phyloP scores from a whole-genome alignment of 2,797 vertebrate genomes.

The Dicrostonyx torquatus region DNA sequence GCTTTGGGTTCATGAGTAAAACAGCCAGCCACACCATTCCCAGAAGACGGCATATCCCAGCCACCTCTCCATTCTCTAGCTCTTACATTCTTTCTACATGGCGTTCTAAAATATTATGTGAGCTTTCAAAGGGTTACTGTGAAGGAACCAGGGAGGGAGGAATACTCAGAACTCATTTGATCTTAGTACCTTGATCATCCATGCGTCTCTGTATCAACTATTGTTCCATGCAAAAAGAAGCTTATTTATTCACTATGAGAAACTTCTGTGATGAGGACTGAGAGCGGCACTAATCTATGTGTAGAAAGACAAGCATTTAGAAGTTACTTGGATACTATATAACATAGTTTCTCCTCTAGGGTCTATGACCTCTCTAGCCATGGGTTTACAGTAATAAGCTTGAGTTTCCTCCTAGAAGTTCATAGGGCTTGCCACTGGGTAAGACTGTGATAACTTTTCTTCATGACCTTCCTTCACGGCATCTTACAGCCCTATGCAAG shows the following conservation, averaged over 20 bases:
- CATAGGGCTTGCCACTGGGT: background rate
- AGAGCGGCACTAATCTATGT: background rate
- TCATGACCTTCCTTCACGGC: background rate
- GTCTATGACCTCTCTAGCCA: background rate
- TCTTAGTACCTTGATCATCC: background rate
- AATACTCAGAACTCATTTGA: background rate
- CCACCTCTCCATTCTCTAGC: background rate
- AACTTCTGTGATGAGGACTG: background rate
- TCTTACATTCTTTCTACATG: background rate
- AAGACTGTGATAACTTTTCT: background rate
- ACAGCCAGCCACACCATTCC: background rate
- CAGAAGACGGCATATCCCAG: background rate
- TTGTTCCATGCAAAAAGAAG: background rate
- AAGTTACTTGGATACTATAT: background rate
- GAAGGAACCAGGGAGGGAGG: background rate
- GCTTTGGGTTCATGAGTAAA: background rate
- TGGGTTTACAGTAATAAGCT: background rate
- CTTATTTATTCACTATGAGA: background rate
- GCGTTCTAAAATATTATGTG: background rate
- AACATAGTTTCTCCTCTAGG: background rate
- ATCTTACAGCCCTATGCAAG: background rate
- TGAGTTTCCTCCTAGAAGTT: background rate
- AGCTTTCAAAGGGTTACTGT: background rate
- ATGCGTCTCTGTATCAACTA: background rate
- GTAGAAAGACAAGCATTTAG: background rate